A percentile compares a stretch with the other conserved stretches of the same genome.
Conservation (phyloP, 2,113 vertebrate genomes). For the Hemiprocne comata region DNA sequence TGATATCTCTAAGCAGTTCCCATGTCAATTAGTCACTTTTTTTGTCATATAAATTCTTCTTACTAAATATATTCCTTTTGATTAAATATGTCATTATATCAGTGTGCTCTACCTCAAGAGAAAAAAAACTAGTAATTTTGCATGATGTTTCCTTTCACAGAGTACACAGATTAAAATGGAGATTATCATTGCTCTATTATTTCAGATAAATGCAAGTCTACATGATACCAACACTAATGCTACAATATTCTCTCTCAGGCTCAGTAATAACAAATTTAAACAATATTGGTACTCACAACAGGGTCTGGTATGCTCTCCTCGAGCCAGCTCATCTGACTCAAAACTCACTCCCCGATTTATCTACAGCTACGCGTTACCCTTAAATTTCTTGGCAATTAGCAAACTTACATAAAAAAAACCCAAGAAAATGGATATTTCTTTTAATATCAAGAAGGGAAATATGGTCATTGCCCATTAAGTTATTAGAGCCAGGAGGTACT, state of each 20-base stretch:
- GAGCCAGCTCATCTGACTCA: neutral
- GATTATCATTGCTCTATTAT: constrained; percentile 14
- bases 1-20: constrained; percentile 45
- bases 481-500: neutral
- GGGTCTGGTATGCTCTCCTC: neutral
- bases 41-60: constrained; percentile 23
- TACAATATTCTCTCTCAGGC: neutral
- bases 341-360: neutral
- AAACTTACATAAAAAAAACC: neutral
- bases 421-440: neutral
- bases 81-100: constrained; percentile 50
- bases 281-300: neutral
- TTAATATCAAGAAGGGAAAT: neutral
- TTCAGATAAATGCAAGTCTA: constrained; percentile 21
- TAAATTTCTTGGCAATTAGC: neutral
- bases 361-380: neutral
- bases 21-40: constrained; percentile 40
- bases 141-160: constrained; percentile 37
- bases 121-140: constrained; percentile 23
- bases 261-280: neutral
- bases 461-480: neutral
- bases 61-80: constrained; percentile 43
- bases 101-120: neutral
- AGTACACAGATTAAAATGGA: constrained; percentile 45
- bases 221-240: neutral